Percentiles rank a stretch among this genome's conserved stretches.
These are phyloP conservation scores for Belonocnema kinseyi DNA, from an alignment of 1,140 invertebrate species.

Conservation along the genomic window DNA sequence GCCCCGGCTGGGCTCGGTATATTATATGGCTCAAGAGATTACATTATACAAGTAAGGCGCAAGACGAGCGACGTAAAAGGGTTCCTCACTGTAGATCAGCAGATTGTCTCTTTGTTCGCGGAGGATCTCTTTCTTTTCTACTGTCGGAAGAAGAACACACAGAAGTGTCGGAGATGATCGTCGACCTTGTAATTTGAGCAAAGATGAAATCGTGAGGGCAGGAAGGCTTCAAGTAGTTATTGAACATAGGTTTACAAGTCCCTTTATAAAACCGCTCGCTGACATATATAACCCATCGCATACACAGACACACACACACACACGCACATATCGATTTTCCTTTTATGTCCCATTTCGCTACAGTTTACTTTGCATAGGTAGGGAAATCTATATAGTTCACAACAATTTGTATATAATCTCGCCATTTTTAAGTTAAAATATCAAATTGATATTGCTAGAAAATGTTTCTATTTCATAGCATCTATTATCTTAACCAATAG, in stretches of 20 bases:
- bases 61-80: conserved; percentile 15
- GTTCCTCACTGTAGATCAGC: not conserved
- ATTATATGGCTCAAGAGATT: conserved; percentile 10
- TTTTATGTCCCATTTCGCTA: no score
- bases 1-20: not conserved
- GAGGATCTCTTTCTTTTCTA: conserved; percentile 19
- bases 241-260: conserved; percentile 33
- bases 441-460: no score
- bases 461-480: no score
- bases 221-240: conserved; percentile 39
- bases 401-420: no score
- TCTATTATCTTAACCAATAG: no score
- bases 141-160: conserved; percentile 13
- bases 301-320: not conserved
- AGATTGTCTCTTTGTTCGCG: conserved; percentile 25
- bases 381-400: no score
- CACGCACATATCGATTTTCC: not conserved
- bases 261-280: conserved; percentile 37
- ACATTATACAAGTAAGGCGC: conserved; percentile 26
- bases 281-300: not conserved
- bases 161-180: conserved; percentile 23
- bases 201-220: conserved; percentile 37
- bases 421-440: no score
- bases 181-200: conserved; percentile 47
- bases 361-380: no score